phyloP scores from a whole-genome alignment of 1,140 invertebrate genomes.

The Tribolium castaneum region DNA sequence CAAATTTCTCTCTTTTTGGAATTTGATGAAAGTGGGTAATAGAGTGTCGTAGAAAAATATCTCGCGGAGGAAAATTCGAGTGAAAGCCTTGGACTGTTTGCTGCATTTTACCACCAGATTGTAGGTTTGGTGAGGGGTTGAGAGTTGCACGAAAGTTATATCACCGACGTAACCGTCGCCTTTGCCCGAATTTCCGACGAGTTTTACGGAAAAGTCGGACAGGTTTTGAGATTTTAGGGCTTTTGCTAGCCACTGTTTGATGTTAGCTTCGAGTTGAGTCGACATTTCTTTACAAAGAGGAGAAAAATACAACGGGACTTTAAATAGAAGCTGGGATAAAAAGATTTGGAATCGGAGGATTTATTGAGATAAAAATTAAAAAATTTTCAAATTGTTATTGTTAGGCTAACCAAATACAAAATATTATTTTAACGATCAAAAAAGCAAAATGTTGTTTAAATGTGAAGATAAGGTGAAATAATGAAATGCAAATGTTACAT shows the following conservation, averaged over 20 bases:
- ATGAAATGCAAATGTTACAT: no score
- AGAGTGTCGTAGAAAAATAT: slow-evolving; percentile 55
- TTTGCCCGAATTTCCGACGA: slow-evolving; percentile 31
- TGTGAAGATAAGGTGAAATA: no score
- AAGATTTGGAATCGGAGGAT: no score
- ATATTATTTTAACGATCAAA: no score
- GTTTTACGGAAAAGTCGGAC: background rate
- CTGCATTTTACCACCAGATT: background rate
- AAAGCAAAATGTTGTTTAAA: no score
- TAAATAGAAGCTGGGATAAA: no score
- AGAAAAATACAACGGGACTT: background rate
- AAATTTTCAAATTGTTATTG: no score
- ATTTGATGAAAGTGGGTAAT: slow-evolving; percentile 48
- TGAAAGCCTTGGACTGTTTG: background rate
- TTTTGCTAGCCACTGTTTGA: background rate
- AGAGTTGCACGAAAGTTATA: slow-evolving; percentile 28
- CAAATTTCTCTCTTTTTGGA: slow-evolving; percentile 50
- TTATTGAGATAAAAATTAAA: no score
- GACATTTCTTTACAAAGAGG: background rate
- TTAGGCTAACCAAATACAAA: no score
- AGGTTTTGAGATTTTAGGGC: background rate
- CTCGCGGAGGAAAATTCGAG: slow-evolving; percentile 50
- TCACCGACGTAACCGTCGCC: slow-evolving; percentile 49
- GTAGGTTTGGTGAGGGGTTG: slow-evolving; percentile 55
- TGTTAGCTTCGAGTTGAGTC: background rate